Evolutionary conservation across 2,797 vertebrate genomes (phyloP).

Genomic region (Vipera ursinii): DNA sequence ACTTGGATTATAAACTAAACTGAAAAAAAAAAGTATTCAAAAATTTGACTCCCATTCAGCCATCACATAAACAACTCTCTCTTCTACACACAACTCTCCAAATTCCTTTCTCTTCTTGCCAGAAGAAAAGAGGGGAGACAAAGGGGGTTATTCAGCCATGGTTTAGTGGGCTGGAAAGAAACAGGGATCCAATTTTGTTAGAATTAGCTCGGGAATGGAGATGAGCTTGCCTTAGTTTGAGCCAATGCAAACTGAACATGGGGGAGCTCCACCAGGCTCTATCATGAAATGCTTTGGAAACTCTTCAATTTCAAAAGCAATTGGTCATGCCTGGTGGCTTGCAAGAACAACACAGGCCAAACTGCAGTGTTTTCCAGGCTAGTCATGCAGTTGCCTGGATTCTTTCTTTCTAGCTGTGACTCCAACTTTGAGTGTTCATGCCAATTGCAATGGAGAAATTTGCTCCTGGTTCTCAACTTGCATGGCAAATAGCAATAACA

Average conservation of each 20-base stretch:
- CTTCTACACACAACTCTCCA: not conserved
- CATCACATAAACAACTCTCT: not conserved
- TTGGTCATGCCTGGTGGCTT: slow-evolving; percentile 1
- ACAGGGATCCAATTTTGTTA: not conserved
- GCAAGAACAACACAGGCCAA: not conserved
- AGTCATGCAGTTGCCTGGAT: not conserved
- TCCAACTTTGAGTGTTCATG: not conserved
- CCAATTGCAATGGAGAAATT: not conserved
- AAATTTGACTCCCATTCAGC: not conserved
- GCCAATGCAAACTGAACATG: not conserved
- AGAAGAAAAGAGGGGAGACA: not conserved
- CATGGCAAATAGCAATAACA: not conserved
- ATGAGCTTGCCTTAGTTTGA: not conserved
- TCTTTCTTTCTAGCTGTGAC: not conserved
- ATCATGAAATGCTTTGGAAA: not conserved
- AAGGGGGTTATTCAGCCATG: not conserved
- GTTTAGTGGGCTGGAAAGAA: not conserved
- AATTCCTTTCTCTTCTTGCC: not conserved
- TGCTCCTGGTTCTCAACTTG: not conserved
- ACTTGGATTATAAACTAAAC: not conserved
- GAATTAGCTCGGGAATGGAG: not conserved
- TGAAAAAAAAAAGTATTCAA: not conserved
- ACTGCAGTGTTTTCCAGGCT: slow-evolving; percentile 3
- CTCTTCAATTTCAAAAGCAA: slow-evolving; percentile 13
- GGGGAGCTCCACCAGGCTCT: not conserved